Base-by-base conservation (phyloP, 1,140 invertebrate genomes). In the Solen grandis region DNA sequence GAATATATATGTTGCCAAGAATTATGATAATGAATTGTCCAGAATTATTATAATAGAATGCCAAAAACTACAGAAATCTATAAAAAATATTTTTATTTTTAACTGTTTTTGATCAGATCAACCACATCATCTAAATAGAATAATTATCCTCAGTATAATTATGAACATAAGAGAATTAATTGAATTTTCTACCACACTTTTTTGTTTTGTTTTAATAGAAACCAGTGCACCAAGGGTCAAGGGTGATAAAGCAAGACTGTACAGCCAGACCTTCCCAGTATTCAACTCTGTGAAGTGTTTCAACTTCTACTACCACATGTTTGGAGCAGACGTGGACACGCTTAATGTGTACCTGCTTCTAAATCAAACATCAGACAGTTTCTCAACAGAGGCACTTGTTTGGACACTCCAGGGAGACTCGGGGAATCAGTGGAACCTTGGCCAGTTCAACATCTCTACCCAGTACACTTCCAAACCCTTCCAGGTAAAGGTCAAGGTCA, bases 301-400 rank as follows among this genome's bases (percentile, higher is more conserved):
- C 38, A 72, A 69, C 14, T 90, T 91, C 36, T 91, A 87, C 59
- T 91, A 89, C 63, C 87, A 91, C 77, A 89, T 91, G 88, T 91
- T 82, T 70, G 91, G 90, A 16, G 52, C 82, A 10, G 62, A 87
- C 22, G 86, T 90, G 8, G 88, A 86, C 5, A 55, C 83, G 5
- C 80, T 91, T 0, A 88, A 84, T 65, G 82, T 86, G 0, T 82
- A 86, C 46, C 68, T 89, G 13, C 50, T 84, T 3, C 74, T 72
- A 2, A 90, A 89, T 62, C 62, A 72, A 13, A 83, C 86, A 27
- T 52, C 76, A 5, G 77, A 83, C 52, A 52, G 73, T 4, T 46
- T 84, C 10, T 76, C 86, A 1, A 84, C 85, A 14, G 87, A 89
- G 57, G 86, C 88, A 14, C 69, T 78, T 25, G 46, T 85, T 22